Base-by-base conservation (phyloP, 1,140 invertebrate species). In the Polypedilum vanderplanki region DNA sequence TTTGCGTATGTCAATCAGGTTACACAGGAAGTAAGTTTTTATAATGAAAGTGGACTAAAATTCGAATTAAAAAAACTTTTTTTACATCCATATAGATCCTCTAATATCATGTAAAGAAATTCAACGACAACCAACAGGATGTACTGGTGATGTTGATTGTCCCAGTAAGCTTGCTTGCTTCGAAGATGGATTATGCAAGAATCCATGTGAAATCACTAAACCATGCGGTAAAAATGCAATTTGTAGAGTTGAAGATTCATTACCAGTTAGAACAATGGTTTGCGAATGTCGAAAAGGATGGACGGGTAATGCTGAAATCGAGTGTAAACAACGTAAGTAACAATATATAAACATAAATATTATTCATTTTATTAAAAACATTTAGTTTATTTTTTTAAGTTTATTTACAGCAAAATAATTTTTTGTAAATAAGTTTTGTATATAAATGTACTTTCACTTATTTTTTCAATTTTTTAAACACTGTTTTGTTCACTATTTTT, bases 251-350 rank as follows among this genome's bases (percentile, higher is more conserved):
- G 88, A 94, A 7, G 90, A 95, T 79, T 94, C 92, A 1, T 81
- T 95, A 75, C 94, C 94, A 3, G 86, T 94, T 82, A 87, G 93
- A 77, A 94, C 93, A 17, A 93, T 96, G 88, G 88, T 92, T 67
- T 96, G 94, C 80, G 87, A 91, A 79, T 96, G 94, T 81, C 85
- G 91, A 73, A 88, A 88, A 74, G 93, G 92, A 74, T 93, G 88
- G 81, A 87, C 90, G 77, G 93, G 93, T 76, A 92, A 95, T 81
- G 93, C 93, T 9, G 92, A 93, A 77, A 87, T 90, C 74, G 88
- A 90, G 82, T 96, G 93, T 81, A 87, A 85, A 79, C 86, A 85
- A 86, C 89, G 93, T 93, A 88, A 83, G 83, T 41, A 33, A 3
- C 24, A 33, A 5, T 33, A 33, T 33, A 33, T 33, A 3, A 33